Evolutionary conservation across 2,797 vertebrate species (phyloP).

Genomic region (Poeciliopsis presidionis): DNA sequence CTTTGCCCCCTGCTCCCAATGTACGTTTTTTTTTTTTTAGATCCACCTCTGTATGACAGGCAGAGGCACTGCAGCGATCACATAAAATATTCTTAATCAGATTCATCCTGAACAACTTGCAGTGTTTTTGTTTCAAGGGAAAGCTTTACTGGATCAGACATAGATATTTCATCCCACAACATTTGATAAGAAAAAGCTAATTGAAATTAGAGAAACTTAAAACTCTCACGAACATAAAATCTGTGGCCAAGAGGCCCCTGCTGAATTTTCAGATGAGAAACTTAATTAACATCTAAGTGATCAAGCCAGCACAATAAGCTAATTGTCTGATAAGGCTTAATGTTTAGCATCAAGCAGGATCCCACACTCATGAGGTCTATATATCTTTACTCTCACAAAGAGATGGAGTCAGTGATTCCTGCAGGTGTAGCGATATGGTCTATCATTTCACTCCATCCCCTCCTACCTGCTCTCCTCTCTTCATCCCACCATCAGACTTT

Average conservation of each 20-base stretch:
- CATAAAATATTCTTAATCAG: neutral
- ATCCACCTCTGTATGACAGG: neutral
- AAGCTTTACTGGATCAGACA: neutral
- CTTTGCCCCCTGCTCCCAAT: neutral
- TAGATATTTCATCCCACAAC: neutral
- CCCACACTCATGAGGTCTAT: slow-evolving; percentile 8
- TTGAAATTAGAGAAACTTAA: neutral
- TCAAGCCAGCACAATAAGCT: slow-evolving; percentile 62
- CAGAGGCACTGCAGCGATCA: neutral
- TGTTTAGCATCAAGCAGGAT: slow-evolving; percentile 15
- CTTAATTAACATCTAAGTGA: slow-evolving; percentile 67
- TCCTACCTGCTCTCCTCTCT: slow-evolving; percentile 4
- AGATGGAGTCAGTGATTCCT: slow-evolving; percentile 45
- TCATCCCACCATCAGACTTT: slow-evolving; percentile 24
- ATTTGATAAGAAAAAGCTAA: neutral
- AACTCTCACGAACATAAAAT: slow-evolving; percentile 6
- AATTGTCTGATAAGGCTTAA: slow-evolving; percentile 58
- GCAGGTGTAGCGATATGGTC: slow-evolving; percentile 47
- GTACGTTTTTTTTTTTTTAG: neutral
- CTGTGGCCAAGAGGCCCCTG: slow-evolving; percentile 22
- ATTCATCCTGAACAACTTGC: neutral
- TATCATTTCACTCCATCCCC: slow-evolving; percentile 18
- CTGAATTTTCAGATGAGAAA: slow-evolving; percentile 42
- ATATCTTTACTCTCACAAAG: slow-evolving; percentile 33
- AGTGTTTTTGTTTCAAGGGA: neutral